Conservation (phyloP, 2,888 invertebrate genomes). For the Philereme transversata region DNA sequence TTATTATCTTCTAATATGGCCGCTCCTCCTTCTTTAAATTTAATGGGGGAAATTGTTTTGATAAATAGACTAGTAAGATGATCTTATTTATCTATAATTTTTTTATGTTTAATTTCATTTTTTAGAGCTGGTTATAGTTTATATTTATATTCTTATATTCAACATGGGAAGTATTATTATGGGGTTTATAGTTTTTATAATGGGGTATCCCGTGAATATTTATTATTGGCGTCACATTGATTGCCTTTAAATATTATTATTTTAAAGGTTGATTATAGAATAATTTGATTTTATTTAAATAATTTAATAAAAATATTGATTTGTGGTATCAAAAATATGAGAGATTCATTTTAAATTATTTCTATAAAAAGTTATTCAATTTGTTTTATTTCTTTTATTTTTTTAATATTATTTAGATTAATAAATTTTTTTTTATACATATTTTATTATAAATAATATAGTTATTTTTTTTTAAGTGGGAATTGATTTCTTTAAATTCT, state of each 20-base stretch:
- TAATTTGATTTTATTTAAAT: slow-evolving; percentile 84
- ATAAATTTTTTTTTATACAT: slow-evolving; percentile 65
- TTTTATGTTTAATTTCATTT: slow-evolving; percentile 85
- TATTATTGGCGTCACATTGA: slow-evolving; percentile 85
- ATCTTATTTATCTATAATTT: slow-evolving; percentile 75
- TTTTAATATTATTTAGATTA: slow-evolving; percentile 74
- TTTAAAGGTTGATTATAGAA: slow-evolving; percentile 79
- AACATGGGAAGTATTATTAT: slow-evolving; percentile 84
- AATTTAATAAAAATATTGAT: slow-evolving; percentile 88
- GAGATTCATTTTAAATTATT: slow-evolving; percentile 78
- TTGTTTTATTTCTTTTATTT: slow-evolving; percentile 79
- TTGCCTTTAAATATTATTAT: slow-evolving; percentile 86
- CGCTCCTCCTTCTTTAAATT: slow-evolving; percentile 87
- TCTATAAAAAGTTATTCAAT: slow-evolving; percentile 68
- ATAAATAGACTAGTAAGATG: slow-evolving; percentile 84
- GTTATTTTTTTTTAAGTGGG: slow-evolving; percentile 81
- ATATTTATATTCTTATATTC: slow-evolving; percentile 85
- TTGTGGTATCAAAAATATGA: slow-evolving; percentile 86
- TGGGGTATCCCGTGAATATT: slow-evolving; percentile 81
- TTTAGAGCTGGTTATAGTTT: slow-evolving; percentile 87
- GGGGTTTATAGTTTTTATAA: slow-evolving; percentile 77
- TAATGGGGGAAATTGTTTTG: slow-evolving; percentile 86
- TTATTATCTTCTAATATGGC: slow-evolving; percentile 86
- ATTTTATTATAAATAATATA: slow-evolving; percentile 75
- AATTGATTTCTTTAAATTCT: slow-evolving; percentile 80